These are phyloP conservation scores for Herminia tarsipennalis DNA, from an alignment of 2,888 invertebrate species.

Conservation along the genomic window DNA sequence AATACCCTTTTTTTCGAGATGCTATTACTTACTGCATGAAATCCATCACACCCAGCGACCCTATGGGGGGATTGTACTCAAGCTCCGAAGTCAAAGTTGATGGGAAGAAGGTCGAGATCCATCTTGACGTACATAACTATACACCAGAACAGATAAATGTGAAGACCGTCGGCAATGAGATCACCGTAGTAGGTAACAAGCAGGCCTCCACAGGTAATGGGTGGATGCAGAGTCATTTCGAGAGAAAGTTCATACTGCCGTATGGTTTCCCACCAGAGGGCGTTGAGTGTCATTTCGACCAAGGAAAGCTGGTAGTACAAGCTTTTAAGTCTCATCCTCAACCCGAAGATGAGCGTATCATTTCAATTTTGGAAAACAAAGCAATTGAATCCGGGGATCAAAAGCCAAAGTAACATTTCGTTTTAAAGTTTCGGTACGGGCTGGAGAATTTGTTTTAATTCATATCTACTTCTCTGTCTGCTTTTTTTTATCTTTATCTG, in stretches of 20 bases:
- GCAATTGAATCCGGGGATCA: too few species aligned
- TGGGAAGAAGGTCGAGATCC: constrained; percentile 89
- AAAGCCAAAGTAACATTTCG: too few species aligned
- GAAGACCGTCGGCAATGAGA: constrained; percentile 89
- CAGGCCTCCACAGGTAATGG: constrained; percentile 91
- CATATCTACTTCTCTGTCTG: too few species aligned
- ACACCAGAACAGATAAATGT: constrained; percentile 92
- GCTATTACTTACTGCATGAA: constrained; percentile 65
- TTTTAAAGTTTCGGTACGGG: too few species aligned
- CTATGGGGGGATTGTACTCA: constrained; percentile 80
- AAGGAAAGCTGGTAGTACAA: constrained; percentile 89
- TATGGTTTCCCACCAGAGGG: constrained; percentile 90
- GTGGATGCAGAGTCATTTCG: constrained; percentile 90
- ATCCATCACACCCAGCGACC: constrained; percentile 57
- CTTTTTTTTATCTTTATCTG: too few species aligned
- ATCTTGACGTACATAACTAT: constrained; percentile 91
- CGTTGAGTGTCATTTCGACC: constrained; percentile 90
- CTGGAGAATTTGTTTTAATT: too few species aligned
- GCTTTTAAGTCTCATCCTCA: constrained; percentile 84
- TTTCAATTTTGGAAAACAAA: too few species aligned
- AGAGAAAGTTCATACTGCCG: constrained; percentile 90
- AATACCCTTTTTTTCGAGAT: constrained; percentile 76
- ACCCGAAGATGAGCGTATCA: constrained; percentile 49
- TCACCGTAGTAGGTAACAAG: constrained; percentile 91
- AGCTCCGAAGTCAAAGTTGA: constrained; percentile 84